Percentiles rank a stretch among this genome's conserved stretches.
Conservation (phyloP, 2,888 invertebrate genomes). For the Trachelus troglodyta region DNA sequence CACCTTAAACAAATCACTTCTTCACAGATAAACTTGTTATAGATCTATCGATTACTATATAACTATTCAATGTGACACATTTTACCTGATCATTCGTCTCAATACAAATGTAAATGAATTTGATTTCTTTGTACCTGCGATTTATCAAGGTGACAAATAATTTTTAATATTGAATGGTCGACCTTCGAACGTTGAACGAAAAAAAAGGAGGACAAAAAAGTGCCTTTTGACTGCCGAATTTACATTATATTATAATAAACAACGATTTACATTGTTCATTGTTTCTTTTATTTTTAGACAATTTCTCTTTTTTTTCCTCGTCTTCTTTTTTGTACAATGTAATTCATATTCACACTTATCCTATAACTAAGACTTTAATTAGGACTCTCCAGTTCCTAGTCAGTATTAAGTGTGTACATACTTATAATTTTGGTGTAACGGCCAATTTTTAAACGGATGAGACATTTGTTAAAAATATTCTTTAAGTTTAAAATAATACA, state of each 20-base stretch:
- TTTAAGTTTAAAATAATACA: background rate
- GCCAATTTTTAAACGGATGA: background rate
- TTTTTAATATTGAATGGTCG: background rate
- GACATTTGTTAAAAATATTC: background rate
- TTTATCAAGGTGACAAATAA: background rate
- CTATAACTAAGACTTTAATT: background rate
- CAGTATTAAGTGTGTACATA: background rate
- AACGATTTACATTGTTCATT: background rate
- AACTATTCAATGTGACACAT: background rate
- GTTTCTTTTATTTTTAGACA: background rate
- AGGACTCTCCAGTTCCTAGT: background rate
- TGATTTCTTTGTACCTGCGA: background rate
- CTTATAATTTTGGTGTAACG: background rate
- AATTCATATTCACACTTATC: background rate
- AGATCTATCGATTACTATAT: background rate
- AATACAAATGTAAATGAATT: background rate
- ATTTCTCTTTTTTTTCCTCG: background rate
- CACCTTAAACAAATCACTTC: background rate
- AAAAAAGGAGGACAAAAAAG: background rate
- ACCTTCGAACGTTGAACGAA: background rate
- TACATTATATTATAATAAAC: background rate
- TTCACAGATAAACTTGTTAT: background rate
- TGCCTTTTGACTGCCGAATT: background rate
- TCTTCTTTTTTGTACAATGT: background rate
- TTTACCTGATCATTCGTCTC: background rate